Evolutionary conservation across 2,113 vertebrate species (phyloP), one percentile per base, ranked within the genome.

Genomic region (Corydoras sp.): DNA sequence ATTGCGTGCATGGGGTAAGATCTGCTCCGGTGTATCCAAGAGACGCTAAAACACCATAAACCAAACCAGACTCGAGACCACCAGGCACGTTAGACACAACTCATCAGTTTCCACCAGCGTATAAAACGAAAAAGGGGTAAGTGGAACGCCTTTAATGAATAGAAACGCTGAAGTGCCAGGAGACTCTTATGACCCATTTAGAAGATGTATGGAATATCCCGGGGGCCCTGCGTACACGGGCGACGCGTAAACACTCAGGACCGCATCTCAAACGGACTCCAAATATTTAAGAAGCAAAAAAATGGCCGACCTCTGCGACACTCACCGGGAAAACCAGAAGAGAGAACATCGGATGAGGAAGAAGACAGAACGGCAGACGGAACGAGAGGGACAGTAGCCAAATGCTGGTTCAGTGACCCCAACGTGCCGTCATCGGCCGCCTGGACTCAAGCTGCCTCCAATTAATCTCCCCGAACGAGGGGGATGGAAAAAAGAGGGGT

Each of bases 361-460:
- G 60, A 43, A 13, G 9, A 60, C 15, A 13, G 35, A 59, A 2
- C 3, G 24, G 66, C 62, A 71, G 53, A 13, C 65, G 18, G 68
- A 30, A 7, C n/a, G 68, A 62, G 53, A 58, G 74, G 9, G 68
- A 82, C 58, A 49, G 75, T 76, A 73, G 72, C 63, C 65, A 69
- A 77, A 31, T 49, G 53, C 67, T 69, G 54, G 73, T 79, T 76
- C 67, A 71, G 10, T 71, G 61, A 65, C 51, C 63, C 51, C 13
- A 58, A 24, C 68, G 77, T 82, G 65, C 58, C 64, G 8, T 43
- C 29, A 32, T 54, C 53, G 55, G 60, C 59, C 62, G 14, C 78
- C 68, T 71, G 60, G 60, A 15, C 67, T 70, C 73, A 55, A 83
- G 82, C 86, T 88, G 86, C 78, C 85, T 87, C 80, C 81, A 84